Conservation (phyloP, 2,113 vertebrate species). For the Ciconia boyciana region DNA sequence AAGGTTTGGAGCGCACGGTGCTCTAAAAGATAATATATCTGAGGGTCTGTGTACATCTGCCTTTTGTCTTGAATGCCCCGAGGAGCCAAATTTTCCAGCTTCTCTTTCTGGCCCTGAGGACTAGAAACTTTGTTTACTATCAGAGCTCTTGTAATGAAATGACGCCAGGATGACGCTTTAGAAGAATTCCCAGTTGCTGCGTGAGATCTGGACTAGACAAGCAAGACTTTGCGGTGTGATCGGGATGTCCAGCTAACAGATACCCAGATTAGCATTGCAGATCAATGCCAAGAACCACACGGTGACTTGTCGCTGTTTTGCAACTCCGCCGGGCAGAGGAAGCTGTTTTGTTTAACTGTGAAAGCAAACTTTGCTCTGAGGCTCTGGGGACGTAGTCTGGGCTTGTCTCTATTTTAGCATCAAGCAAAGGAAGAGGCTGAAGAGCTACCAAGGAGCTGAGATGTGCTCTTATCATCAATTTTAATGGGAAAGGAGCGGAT, state of each 20-base stretch:
- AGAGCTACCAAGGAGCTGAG: not conserved
- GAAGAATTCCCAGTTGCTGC: not conserved
- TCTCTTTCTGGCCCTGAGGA: not conserved
- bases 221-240: not conserved
- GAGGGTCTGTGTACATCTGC: not conserved
- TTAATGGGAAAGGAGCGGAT: not conserved
- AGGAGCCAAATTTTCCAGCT: not conserved
- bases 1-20: not conserved
- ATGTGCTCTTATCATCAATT: not conserved
- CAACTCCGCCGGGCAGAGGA: not conserved
- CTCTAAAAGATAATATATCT: not conserved
- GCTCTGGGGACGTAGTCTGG: not conserved
- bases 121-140: not conserved
- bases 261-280: not conserved
- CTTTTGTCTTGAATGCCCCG: not conserved
- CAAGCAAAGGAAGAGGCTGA: not conserved
- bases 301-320: not conserved
- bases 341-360: not conserved
- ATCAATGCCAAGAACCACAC: not conserved
- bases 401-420: not conserved
- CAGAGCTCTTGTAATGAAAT: not conserved
- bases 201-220: not conserved
- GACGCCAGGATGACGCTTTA: not conserved
- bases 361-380: not conserved
- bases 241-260: not conserved